Evolutionary conservation across 1,140 invertebrate genomes (phyloP).

Genomic region (Lethrus apterus): DNA sequence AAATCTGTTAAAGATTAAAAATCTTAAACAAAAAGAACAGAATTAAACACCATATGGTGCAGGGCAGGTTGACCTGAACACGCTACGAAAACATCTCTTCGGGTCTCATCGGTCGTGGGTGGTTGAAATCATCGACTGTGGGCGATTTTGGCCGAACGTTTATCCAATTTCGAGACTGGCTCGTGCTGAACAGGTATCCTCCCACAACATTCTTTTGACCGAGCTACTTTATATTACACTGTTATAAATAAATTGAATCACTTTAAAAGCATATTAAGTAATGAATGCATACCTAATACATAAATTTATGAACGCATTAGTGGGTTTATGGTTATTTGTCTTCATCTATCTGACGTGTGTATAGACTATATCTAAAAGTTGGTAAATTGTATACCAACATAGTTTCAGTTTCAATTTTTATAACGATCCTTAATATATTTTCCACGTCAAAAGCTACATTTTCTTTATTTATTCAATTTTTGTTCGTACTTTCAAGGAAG

Average conservation of each 20-base stretch:
- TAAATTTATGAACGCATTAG: slow-evolving; percentile 3
- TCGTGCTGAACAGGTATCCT: slow-evolving; percentile 11
- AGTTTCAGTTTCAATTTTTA: too few relatives aligned
- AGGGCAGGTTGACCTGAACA: slow-evolving; percentile 2
- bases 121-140: slow-evolving; percentile 5
- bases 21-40: slow-evolving; percentile 6
- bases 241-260: slow-evolving; percentile 12
- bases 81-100: not conserved
- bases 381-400: too few relatives aligned
- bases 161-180: slow-evolving; percentile 5
- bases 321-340: not conserved
- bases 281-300: slow-evolving; percentile 6
- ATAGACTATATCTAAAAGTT: too few relatives aligned
- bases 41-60: slow-evolving; percentile 17
- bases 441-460: too few relatives aligned
- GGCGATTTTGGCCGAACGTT: slow-evolving; percentile 12
- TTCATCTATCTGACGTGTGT: too few relatives aligned
- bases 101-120: slow-evolving; percentile 17
- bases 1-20: slow-evolving; percentile 18
- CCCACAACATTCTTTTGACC: slow-evolving; percentile 13
- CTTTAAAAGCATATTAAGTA: slow-evolving; percentile 8
- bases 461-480: too few relatives aligned
- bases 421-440: too few relatives aligned
- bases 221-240: slow-evolving; percentile 13
- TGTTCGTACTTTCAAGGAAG: too few relatives aligned